phyloP scores from a whole-genome alignment of 2,113 vertebrate genomes.

The Oreocharis arfaki region DNA sequence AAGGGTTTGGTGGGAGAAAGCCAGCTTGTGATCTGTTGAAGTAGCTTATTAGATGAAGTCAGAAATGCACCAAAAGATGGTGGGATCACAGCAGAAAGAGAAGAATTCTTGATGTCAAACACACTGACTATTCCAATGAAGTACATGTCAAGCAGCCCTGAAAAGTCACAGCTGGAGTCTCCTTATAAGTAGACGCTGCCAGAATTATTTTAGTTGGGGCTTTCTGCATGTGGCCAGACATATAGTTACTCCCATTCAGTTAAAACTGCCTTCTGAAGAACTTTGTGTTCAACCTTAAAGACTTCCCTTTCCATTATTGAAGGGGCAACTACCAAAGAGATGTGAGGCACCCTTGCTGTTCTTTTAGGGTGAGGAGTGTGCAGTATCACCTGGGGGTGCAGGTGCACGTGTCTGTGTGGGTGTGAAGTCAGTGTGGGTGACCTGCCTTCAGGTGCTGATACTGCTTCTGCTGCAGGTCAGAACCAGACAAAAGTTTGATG shows the following conservation, averaged over 20 bases:
- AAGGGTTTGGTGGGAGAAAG: not conserved
- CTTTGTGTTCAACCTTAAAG: not conserved
- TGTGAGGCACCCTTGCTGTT: not conserved
- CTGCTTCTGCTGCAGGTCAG: not conserved
- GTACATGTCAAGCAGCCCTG: not conserved
- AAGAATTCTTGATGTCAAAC: not conserved
- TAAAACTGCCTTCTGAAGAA: not conserved
- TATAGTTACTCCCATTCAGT: not conserved
- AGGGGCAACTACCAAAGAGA: not conserved
- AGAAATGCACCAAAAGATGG: not conserved
- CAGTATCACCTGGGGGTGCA: not conserved
- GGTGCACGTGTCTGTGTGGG: rapidly evolving
- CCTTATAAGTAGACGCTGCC: not conserved
- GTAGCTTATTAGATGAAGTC: not conserved
- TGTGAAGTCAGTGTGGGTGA: not conserved
- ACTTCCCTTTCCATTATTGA: not conserved
- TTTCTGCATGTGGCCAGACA: not conserved
- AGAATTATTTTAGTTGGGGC: not conserved
- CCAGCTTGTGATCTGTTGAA: not conserved
- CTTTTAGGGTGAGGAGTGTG: too few relatives aligned
- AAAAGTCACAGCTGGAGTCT: not conserved
- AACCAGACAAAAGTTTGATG: not conserved
- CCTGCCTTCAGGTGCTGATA: not conserved
- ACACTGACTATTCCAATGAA: not conserved
- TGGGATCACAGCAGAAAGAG: not conserved